These are phyloP conservation scores for Cepaea hortensis DNA, from an alignment of 2,888 invertebrate genomes.

Conservation along the genomic window DNA sequence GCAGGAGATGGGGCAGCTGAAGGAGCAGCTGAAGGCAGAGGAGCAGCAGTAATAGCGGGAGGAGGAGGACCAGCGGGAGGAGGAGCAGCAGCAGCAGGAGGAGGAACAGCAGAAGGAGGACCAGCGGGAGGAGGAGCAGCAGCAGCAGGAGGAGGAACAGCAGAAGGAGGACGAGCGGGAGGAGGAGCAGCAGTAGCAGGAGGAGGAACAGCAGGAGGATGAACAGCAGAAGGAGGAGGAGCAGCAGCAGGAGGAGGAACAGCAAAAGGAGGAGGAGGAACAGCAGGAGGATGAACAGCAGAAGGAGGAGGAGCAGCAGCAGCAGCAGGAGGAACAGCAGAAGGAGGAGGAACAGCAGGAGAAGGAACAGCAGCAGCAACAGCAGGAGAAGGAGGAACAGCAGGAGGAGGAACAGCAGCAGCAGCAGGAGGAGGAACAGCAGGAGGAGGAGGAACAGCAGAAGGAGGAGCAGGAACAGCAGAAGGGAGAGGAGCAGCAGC, in stretches of 20 bases:
- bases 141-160: background rate
- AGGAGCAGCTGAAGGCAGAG: too few relatives aligned
- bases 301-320: too few relatives aligned
- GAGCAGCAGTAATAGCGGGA: too few relatives aligned
- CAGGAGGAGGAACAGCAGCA: too few relatives aligned
- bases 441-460: too few relatives aligned
- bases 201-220: background rate
- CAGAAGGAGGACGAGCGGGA: too few relatives aligned
- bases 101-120: background rate
- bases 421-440: background rate
- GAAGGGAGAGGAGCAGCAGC: background rate
- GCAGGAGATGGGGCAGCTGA: too few relatives aligned
- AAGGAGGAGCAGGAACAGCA: background rate
- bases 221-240: background rate
- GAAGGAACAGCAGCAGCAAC: background rate
- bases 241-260: background rate
- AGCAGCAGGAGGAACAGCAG: background rate
- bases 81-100: background rate
- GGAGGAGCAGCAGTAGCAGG: background rate
- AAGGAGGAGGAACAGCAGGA: background rate
- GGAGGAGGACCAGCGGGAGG: too few relatives aligned
- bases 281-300: background rate
- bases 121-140: background rate
- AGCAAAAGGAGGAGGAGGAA: too few relatives aligned
- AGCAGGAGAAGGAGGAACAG: too few relatives aligned